These are phyloP conservation scores for Scarus forsteni DNA, from an alignment of 2,797 vertebrate genomes.

Conservation along the genomic window DNA sequence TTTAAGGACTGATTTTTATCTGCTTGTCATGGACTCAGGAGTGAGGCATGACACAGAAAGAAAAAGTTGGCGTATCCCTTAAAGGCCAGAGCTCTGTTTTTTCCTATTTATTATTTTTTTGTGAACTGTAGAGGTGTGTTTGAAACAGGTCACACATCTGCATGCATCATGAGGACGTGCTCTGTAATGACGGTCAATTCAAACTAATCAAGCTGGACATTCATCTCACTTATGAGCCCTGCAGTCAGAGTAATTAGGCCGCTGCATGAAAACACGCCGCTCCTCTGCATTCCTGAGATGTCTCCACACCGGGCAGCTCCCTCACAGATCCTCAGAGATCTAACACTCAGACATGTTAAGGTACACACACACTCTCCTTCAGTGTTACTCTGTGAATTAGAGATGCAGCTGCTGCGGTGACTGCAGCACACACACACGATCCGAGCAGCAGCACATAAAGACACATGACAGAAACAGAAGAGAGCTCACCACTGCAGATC, in stretches of 20 bases:
- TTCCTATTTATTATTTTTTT: neutral
- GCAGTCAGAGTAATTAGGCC: constrained; percentile 43
- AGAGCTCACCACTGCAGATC: constrained; percentile 30
- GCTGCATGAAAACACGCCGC: constrained; percentile 23
- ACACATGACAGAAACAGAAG: constrained; percentile 22
- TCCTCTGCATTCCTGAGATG: constrained; percentile 36
- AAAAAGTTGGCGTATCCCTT: too few species aligned
- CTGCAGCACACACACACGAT: constrained; percentile 44
- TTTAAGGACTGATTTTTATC: too few species aligned
- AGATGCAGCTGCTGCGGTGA: constrained; percentile 37
- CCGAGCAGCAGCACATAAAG: constrained; percentile 26
- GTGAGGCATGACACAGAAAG: too few species aligned
- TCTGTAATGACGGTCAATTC: constrained; percentile 36
- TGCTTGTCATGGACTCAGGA: too few species aligned
- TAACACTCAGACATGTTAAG: neutral
- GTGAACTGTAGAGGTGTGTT: neutral
- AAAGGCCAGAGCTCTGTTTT: neutral
- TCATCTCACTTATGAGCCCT: constrained; percentile 44
- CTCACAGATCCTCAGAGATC: neutral
- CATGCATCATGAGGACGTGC: constrained; percentile 25
- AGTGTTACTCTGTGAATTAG: constrained; percentile 14
- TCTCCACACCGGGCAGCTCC: neutral
- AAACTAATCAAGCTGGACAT: constrained; percentile 44
- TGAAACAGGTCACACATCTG: neutral
- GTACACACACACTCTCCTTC: constrained; percentile 2